Conservation (phyloP, 2,797 vertebrate genomes). For the Characodon lateralis region DNA sequence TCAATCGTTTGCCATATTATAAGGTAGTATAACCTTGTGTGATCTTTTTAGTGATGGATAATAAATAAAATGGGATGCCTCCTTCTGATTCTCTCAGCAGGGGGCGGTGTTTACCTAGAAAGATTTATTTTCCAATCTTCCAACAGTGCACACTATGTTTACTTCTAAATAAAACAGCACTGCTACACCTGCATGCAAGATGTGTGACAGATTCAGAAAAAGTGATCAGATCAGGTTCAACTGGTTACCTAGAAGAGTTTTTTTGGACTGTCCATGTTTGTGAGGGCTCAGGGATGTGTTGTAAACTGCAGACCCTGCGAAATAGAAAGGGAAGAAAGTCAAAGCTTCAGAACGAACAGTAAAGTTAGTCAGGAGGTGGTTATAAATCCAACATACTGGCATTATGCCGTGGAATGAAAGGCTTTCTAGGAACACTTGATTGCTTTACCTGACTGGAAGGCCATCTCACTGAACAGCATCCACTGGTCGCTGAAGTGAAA, state of each 20-base stretch:
- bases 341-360: not conserved
- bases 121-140: not conserved
- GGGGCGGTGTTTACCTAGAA: constrained; percentile 60
- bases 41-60: not conserved
- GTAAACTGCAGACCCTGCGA: constrained; percentile 91
- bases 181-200: not conserved
- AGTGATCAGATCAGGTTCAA: not conserved
- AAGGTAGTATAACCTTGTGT: not conserved
- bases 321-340: not conserved
- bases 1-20: not conserved
- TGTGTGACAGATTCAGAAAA: not conserved
- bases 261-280: constrained; percentile 82
- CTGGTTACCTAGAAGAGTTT: constrained; percentile 62
- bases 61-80: constrained; percentile 3
- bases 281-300: constrained; percentile 87
- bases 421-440: not conserved
- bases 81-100: constrained; percentile 50
- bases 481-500: constrained; percentile 91
- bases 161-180: not conserved
- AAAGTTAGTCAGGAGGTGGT: not conserved
- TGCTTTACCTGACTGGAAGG: constrained; percentile 90
- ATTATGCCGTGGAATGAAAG: not conserved
- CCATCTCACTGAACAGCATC: constrained; percentile 98
- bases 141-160: not conserved
- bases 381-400: not conserved